These are phyloP conservation scores for Tineola bisselliella DNA, from an alignment of 2,888 invertebrate genomes.

Conservation along the genomic window DNA sequence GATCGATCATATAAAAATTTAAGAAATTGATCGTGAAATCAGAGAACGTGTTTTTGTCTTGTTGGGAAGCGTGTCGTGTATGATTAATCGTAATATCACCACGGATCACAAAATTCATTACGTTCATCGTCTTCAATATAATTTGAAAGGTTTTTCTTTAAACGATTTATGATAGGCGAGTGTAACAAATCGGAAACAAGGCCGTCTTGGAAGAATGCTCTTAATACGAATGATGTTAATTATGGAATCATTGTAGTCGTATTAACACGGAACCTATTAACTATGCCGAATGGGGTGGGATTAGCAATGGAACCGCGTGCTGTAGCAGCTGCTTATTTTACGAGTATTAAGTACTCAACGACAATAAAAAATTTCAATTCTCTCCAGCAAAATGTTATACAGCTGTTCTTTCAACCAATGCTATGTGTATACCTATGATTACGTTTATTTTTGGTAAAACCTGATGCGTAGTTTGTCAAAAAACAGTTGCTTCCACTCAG, in stretches of 20 bases:
- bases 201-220: constrained; percentile 42
- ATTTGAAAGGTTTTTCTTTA: constrained; percentile 4
- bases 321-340: constrained; percentile 30
- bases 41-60: neutral
- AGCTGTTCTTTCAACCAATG: neutral
- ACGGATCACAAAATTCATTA: neutral
- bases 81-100: neutral
- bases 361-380: neutral
- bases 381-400: neutral
- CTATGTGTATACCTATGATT: neutral
- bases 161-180: constrained; percentile 46
- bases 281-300: constrained; percentile 28
- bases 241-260: constrained; percentile 41
- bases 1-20: neutral
- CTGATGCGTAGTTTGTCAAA: neutral
- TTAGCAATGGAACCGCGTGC: constrained; percentile 24
- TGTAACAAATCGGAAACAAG: constrained; percentile 58
- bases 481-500: neutral
- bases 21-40: constrained; percentile 1
- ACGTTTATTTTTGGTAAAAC: neutral
- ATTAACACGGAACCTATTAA: constrained; percentile 44
- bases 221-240: constrained; percentile 54
- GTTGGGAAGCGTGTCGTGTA: neutral
- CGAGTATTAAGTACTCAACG: constrained; percentile 21
- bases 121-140: neutral